Conservation (phyloP, 2,113 vertebrate genomes). For the Indicator maculatus region DNA sequence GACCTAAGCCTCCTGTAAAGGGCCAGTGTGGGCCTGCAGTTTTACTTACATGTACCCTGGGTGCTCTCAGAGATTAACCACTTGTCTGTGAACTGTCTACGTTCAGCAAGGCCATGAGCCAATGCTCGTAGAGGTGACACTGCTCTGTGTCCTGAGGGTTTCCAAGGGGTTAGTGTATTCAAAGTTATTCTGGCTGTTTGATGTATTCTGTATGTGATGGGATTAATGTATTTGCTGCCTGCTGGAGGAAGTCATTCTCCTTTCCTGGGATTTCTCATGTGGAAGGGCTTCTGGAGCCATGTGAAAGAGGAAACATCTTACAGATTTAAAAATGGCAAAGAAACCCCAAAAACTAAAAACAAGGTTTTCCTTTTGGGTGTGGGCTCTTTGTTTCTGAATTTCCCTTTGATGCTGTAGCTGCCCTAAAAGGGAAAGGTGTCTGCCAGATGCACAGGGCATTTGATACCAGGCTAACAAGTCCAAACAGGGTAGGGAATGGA, state of each 20-base stretch:
- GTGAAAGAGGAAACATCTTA: constrained; percentile 35
- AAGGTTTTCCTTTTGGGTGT: constrained; percentile 16
- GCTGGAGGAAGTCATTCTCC: constrained; percentile 24
- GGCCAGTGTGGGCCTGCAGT: background rate
- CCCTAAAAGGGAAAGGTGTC: background rate
- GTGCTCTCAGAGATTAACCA: background rate
- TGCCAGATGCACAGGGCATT: constrained; percentile 4
- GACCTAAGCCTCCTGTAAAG: background rate
- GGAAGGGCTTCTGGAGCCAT: background rate
- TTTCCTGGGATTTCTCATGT: constrained; percentile 47
- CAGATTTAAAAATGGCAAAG: background rate
- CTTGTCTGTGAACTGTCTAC: background rate
- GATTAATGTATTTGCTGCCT: background rate
- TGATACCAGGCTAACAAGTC: background rate
- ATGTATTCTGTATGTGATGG: background rate
- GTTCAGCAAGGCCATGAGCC: background rate
- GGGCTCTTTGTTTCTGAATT: constrained; percentile 30
- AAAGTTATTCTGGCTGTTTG: background rate
- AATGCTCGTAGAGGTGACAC: background rate
- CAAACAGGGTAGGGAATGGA: background rate
- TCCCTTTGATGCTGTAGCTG: constrained; percentile 39
- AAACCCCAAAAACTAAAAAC: background rate
- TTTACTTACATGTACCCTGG: accelerated
- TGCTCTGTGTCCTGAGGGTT: background rate
- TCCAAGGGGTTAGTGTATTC: background rate